These are phyloP conservation scores for Sebastolobus altivelis DNA, from an alignment of 2,797 vertebrate genomes.

Conservation along the genomic window DNA sequence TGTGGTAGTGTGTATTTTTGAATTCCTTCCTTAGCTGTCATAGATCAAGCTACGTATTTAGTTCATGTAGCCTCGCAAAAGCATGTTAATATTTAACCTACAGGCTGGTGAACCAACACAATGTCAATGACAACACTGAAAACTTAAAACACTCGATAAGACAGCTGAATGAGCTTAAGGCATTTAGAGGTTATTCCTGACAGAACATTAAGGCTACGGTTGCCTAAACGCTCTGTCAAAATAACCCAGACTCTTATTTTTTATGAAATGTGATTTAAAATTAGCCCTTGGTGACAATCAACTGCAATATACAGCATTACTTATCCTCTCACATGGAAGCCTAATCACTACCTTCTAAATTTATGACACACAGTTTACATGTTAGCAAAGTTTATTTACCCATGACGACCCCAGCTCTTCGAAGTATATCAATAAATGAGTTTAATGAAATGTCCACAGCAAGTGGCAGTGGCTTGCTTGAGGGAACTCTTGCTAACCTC, in stretches of 20 bases:
- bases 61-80: conserved; percentile 17
- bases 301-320: conserved; percentile 28
- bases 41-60: background rate
- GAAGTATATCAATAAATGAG: background rate
- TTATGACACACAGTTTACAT: background rate
- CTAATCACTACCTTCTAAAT: conserved; percentile 5
- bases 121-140: conserved; percentile 36
- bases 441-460: background rate
- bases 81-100: conserved; percentile 31
- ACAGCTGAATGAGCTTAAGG: conserved; percentile 72
- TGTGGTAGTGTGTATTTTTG: conserved; percentile 6
- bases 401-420: background rate
- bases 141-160: conserved; percentile 35
- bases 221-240: conserved; percentile 52
- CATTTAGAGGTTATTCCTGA: conserved; percentile 63
- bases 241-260: conserved; percentile 43
- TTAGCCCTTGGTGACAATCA: conserved; percentile 65
- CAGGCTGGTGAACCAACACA: conserved; percentile 35
- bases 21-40: conserved; percentile 12
- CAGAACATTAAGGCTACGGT: conserved; percentile 45
- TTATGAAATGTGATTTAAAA: conserved; percentile 60
- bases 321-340: conserved; percentile 11
- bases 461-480: background rate
- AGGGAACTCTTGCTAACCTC: background rate
- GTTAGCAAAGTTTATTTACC: conserved; percentile 32